Base-by-base conservation (phyloP, 2,888 invertebrate species). In the Muschampia staudingeri region DNA sequence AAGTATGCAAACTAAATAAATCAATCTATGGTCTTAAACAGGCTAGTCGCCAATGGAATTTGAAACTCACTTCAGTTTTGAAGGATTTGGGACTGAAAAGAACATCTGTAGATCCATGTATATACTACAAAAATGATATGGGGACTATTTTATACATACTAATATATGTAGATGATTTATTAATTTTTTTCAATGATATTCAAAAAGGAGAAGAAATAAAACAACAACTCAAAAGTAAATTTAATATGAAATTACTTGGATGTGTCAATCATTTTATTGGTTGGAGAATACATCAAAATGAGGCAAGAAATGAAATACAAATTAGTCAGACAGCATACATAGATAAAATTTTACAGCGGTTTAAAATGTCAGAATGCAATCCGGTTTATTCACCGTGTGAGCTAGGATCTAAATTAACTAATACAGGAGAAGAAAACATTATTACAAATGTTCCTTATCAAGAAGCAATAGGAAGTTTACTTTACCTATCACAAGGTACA, bases 11-110 rank as follows among this genome's bases (percentile, higher is more conserved):
- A 6, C 69, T 87, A 48, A 70, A 85, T 48, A 84, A 86, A 76
- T 85, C 85, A 12, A 77, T 87, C 6, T 86, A 86, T 81, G 85
- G 85, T 5, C 71, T 87, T 0, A 86, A 85, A 40, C 87, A 87
- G 16, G 72, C 72, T 19, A 73, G 72, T 25, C 25, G 72, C 11
- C 72, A 73, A 16, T 73, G 72, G 72, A 73, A 73, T 73, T 11
- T 14, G 19, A 73, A 73, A 73, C 12, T 73, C 30, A 30, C 25
- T 52, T 37, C 7, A 7, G 37, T 7, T 7, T 7, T 37, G 25
- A 44, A 48, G 16, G 34, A 73, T 44, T 44, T 73, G 7, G 72
- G 72, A 0, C 25, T 73, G 14, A 73, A 14, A 30, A 12, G 25
- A 19, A 44, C 72, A 73, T 25, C 30, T 44, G 14, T 73, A 7